A percentile compares a stretch with the other conserved stretches of the same genome.
These are phyloP conservation scores for Octopus sinensis DNA, from an alignment of 1,140 invertebrate genomes.

Conservation along the genomic window DNA sequence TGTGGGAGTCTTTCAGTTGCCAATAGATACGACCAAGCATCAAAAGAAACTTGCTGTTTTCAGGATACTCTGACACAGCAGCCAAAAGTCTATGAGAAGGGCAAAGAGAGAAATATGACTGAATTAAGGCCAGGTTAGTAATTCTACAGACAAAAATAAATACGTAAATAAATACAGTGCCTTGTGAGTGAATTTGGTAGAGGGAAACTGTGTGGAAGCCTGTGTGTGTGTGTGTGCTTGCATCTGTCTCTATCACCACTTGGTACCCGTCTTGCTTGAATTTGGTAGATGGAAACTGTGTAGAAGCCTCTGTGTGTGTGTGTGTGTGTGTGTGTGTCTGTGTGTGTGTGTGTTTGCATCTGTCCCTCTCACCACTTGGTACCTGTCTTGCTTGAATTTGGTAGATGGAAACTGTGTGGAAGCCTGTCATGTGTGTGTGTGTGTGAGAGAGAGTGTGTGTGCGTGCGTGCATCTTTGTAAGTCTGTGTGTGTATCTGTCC, in stretches of 20 bases:
- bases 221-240: no score
- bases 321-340: not conserved
- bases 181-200: no score
- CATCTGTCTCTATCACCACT: no score
- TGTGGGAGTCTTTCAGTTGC: constrained; percentile 60
- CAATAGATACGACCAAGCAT: constrained; percentile 67
- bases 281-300: no score
- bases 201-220: no score
- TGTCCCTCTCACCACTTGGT: not conserved
- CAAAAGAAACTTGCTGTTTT: constrained; percentile 25
- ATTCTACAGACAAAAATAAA: not conserved
- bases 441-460: not conserved
- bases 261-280: no score
- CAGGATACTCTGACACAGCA: constrained; percentile 28
- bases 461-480: not conserved
- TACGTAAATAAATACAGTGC: no score
- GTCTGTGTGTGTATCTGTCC: not conserved
- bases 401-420: no score
- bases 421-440: no score
- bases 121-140: not conserved
- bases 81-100: constrained; percentile 20
- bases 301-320: not conserved
- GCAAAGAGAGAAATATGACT: not conserved
- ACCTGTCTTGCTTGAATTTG: not conserved
- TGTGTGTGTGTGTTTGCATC: not conserved